phyloP scores from a whole-genome alignment of 2,797 vertebrate species.

The Hippoglossus hippoglossus region DNA sequence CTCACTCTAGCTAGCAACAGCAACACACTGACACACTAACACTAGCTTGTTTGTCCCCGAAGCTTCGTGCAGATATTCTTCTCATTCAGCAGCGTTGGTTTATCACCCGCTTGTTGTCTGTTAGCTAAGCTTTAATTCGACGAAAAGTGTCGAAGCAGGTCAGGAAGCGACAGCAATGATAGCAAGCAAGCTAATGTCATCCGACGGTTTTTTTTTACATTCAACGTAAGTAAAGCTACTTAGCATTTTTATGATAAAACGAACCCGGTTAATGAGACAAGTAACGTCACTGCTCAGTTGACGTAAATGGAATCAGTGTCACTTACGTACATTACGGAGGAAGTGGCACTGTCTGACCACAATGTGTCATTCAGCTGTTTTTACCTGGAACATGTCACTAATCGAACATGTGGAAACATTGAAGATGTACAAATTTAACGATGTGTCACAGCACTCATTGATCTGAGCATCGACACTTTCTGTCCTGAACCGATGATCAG shows the following conservation, averaged over 20 bases:
- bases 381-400: too few species aligned
- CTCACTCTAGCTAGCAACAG: constrained; percentile 56
- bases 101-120: background rate
- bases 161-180: background rate
- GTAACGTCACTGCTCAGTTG: background rate
- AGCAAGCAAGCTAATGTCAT: constrained; percentile 4
- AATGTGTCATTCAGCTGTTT: too few species aligned
- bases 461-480: background rate
- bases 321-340: background rate
- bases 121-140: background rate
- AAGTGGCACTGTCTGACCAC: too few species aligned
- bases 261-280: background rate
- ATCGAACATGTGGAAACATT: too few species aligned
- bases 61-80: too few species aligned
- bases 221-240: background rate
- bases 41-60: background rate
- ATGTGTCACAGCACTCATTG: too few species aligned
- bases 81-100: background rate
- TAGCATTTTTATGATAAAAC: background rate
- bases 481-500: background rate
- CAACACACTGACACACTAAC: background rate
- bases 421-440: too few species aligned
- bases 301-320: background rate
- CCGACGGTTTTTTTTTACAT: background rate
- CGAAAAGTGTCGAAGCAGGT: background rate